phyloP scores from a whole-genome alignment of 2,113 vertebrate genomes.

The Erpornis zantholeuca region DNA sequence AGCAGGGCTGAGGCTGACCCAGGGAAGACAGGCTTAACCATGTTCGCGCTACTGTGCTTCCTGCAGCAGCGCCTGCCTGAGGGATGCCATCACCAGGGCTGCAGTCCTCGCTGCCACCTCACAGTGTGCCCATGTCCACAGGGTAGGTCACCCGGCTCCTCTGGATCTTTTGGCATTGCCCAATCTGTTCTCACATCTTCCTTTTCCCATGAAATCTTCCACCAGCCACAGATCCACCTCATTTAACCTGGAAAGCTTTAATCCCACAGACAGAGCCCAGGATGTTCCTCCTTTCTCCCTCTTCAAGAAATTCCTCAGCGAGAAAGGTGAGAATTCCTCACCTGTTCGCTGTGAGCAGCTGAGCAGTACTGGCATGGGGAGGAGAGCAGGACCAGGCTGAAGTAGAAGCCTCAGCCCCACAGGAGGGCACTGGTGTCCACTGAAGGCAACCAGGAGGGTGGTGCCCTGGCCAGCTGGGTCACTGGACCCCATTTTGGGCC shows the following conservation, averaged over 20 bases:
- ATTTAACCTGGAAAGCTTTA: neutral
- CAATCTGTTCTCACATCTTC: neutral
- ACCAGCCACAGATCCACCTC: neutral
- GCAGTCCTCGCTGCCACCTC: accelerated
- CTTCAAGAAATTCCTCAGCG: neutral
- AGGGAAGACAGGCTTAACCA: neutral
- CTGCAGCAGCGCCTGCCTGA: accelerated
- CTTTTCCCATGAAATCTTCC: neutral
- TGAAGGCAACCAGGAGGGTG: neutral
- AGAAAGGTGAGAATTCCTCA: neutral
- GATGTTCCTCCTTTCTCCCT: neutral
- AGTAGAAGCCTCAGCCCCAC: neutral
- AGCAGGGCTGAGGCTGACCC: neutral
- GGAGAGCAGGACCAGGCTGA: neutral
- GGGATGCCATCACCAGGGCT: neutral
- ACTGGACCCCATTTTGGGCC: accelerated
- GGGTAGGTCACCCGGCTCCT: neutral
- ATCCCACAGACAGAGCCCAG: neutral
- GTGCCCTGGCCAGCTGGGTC: neutral
- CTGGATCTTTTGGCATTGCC: neutral
- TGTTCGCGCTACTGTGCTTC: neutral
- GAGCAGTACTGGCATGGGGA: neutral
- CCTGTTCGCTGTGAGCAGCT: neutral
- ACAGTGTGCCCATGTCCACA: accelerated
- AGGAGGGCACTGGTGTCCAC: neutral